These are phyloP conservation scores for Pterocles gutturalis DNA, from an alignment of 2,113 vertebrate species.

Conservation along the genomic window DNA sequence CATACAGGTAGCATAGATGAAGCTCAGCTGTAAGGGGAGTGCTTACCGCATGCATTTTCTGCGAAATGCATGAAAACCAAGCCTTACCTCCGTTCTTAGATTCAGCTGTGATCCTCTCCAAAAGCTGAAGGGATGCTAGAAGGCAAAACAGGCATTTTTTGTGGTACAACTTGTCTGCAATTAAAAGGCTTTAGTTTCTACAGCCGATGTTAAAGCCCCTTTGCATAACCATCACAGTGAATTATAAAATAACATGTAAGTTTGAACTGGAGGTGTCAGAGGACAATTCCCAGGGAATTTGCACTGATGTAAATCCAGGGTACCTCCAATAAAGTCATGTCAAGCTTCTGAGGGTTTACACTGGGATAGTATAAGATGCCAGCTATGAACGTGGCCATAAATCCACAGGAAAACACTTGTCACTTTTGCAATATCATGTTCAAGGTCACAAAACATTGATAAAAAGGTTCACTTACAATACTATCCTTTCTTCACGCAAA, in stretches of 20 bases:
- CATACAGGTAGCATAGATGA: not conserved
- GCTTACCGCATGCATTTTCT: not conserved
- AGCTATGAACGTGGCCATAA: not conserved
- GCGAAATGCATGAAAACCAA: not conserved
- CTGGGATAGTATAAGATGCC: not conserved
- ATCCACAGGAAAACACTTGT: not conserved
- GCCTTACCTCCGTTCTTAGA: not conserved
- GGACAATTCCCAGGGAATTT: not conserved
- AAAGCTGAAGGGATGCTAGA: not conserved
- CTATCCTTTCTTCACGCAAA: not conserved
- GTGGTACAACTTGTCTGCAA: not conserved
- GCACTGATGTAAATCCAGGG: not conserved
- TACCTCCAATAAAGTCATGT: not conserved
- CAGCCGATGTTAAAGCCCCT: not conserved
- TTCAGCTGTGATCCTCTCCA: not conserved
- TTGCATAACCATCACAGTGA: not conserved
- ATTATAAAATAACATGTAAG: not conserved
- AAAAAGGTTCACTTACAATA: not conserved
- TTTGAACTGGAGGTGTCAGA: not conserved
- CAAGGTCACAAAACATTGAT: not conserved
- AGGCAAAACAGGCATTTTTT: not conserved
- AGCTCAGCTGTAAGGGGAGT: not conserved
- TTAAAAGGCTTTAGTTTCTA: not conserved
- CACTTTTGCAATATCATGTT: not conserved
- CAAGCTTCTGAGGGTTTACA: not conserved